phyloP scores from a whole-genome alignment of 1,140 invertebrate genomes.

The Lordiphosa stackelbergi region DNA sequence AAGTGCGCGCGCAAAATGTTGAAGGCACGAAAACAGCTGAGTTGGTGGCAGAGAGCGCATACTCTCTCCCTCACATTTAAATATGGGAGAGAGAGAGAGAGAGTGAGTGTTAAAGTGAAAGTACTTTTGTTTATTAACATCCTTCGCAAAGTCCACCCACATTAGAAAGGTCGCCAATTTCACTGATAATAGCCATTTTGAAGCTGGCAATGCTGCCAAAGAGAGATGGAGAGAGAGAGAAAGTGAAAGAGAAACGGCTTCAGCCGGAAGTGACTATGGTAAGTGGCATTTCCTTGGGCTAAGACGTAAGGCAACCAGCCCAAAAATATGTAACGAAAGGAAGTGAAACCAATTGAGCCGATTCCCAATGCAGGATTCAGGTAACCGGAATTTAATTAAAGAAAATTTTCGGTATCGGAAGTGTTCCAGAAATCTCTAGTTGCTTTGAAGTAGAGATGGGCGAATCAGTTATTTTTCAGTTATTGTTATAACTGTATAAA shows the following conservation, averaged over 20 bases:
- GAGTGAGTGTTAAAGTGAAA: constrained; percentile 61
- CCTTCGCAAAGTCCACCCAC: constrained; percentile 27
- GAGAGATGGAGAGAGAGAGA: constrained; percentile 19
- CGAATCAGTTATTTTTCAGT: no score
- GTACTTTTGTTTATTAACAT: constrained; percentile 68
- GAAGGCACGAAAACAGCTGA: constrained; percentile 62
- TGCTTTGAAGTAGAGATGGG: no score
- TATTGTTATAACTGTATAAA: no score
- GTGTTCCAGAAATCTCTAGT: no score
- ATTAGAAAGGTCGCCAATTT: constrained; percentile 69
- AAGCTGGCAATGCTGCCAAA: constrained; percentile 47
- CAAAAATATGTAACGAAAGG: neutral
- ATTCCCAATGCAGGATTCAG: neutral
- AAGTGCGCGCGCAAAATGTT: constrained; percentile 69
- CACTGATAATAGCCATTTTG: constrained; percentile 62
- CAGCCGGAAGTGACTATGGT: constrained; percentile 45
- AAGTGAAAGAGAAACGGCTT: constrained; percentile 10
- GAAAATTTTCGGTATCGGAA: no score
- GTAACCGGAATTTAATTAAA: no score
- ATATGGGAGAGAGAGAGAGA: constrained; percentile 14
- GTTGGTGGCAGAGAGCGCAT: constrained; percentile 27
- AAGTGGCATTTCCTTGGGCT: constrained; percentile 45
- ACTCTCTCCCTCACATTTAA: constrained; percentile 32
- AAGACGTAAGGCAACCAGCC: constrained; percentile 16
- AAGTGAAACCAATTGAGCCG: neutral